A percentile compares a stretch with the other conserved stretches of the same genome.
Conservation (phyloP, 2,797 vertebrate species). For the Decapterus maruadsi region DNA sequence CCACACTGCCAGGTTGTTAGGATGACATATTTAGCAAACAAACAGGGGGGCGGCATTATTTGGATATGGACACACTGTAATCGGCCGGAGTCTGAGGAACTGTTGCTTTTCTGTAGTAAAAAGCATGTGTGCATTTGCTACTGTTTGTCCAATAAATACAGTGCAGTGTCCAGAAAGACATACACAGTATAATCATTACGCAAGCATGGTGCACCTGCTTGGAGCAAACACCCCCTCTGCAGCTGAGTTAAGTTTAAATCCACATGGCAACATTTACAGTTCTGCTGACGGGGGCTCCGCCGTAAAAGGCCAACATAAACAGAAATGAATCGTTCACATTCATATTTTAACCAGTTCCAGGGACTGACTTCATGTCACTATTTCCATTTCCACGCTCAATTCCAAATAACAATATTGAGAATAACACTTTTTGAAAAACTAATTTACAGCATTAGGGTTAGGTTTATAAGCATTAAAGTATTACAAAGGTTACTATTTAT, state of each 20-base stretch:
- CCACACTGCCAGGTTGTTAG: slow-evolving; percentile 21
- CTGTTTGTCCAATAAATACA: slow-evolving; percentile 37
- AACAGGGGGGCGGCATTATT: slow-evolving; percentile 16
- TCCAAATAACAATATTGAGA: background rate
- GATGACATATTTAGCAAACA: slow-evolving; percentile 21
- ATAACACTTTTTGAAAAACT: background rate
- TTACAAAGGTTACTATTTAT: background rate
- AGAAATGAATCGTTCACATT: slow-evolving; percentile 2
- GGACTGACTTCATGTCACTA: background rate
- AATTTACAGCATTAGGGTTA: background rate
- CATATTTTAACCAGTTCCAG: background rate
- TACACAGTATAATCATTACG: slow-evolving; percentile 33
- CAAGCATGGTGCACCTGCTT: slow-evolving; percentile 63
- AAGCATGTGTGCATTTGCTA: slow-evolving; percentile 21
- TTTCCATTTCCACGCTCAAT: background rate
- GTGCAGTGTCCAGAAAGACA: slow-evolving; percentile 15
- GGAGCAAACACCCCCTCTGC: slow-evolving; percentile 42
- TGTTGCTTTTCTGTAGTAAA: slow-evolving; percentile 22
- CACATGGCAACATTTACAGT: slow-evolving; percentile 38
- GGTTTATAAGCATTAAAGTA: background rate
- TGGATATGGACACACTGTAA: slow-evolving; percentile 16
- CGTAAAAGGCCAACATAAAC: slow-evolving; percentile 24
- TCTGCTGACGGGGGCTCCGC: slow-evolving; percentile 9
- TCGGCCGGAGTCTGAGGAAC: slow-evolving; percentile 12
- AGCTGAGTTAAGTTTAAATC: slow-evolving; percentile 40